Base-by-base conservation (phyloP, 2,888 invertebrate species). In the Cephonodes hylas region DNA sequence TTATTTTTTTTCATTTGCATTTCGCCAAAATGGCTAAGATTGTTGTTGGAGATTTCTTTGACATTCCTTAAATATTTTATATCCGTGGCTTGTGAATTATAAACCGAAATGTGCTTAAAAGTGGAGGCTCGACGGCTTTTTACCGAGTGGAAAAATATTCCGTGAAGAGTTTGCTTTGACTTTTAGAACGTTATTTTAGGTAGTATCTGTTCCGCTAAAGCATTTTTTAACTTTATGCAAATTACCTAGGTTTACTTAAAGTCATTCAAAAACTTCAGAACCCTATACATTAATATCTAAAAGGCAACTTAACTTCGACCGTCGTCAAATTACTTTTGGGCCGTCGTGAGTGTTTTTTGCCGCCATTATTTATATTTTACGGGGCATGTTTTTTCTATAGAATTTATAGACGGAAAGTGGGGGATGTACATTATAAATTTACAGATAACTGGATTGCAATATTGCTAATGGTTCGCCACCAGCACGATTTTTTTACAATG, bases 401-500 rank as follows among this genome's bases (percentile, higher is more conserved):
- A 46, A 57, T 58, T 48, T 38, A 10, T 58, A 42, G 22, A 38
- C 34, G 57, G 58, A 60, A 60, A 59, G 58, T 60, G 68, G 65
- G 72, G 74, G n/a, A n/a, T n/a, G 75, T 69, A 74, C 72, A 76
- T 77, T 73, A 68, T 70, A 66, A 68, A 72, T 69, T 69, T 64
- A 67, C n/a, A n/a, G 70, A 69, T 71, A 68, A 75, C 74, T 70
- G 69, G 74, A 75, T 75, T 73, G 77, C 76, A 79, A 77, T 79
- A 77, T 80, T 76, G 76, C 67, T 72, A 73, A 76, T 80, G 76
- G 73, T 74, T 68, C 68, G 70, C 64, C 72, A 70, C 73, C 78
- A 70, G 72, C 58, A 63, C 63, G 68, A 72, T n/a, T n/a, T n/a
- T n/a, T n/a, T n/a, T n/a, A n/a, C n/a, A n/a, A n/a, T n/a, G n/a